Evolutionary conservation across 1,140 invertebrate species (phyloP), one percentile per base, ranked within the genome.

Genomic region (Aricia agestis): DNA sequence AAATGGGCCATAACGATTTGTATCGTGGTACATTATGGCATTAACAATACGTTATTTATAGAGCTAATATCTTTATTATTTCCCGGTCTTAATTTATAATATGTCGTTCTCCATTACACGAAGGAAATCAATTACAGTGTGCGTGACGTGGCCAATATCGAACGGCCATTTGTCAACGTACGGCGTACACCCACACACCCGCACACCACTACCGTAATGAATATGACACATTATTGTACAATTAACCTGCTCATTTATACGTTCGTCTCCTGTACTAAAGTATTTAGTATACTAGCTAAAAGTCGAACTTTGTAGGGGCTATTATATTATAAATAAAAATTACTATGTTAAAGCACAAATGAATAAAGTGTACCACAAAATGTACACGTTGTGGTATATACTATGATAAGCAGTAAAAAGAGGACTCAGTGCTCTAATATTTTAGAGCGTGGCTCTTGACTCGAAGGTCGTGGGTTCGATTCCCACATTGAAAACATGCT

Each of bases 71-170:
- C 59, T 63, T 63, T 63, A 63, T 63, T 63, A 63, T 63, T 63
- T 63, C 59, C 59, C 10, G 19, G 59, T 63, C 59, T 63, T 63
- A 73, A 76, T 76, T 73, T 76, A 76, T 73, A 73, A 73, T 69
- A 72, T 71, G 74, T 77, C 67, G 71, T 74, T 72, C 75, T 72
- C 72, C 75, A 79, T 80, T 76, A 82, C 76, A 74, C 72, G 63
- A 67, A 76, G 79, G 76, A 78, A 82, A 81, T 76, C 77, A 80
- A 84, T 82, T 84, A 82, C 73, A 76, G 72, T 78, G 77, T 70
- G 75, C 76, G 78, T 81, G 79, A 84, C 81, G 76, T 76, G 81
- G 73, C 69, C 74, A 73, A 77, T 77, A 77, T 77, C 76, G 76
- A 72, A 74, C 74, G 67, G 65, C 68, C 72, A 78, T 76, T 80